Conservation (phyloP, 2,797 vertebrate genomes). For the Peromyscus aztecus region DNA sequence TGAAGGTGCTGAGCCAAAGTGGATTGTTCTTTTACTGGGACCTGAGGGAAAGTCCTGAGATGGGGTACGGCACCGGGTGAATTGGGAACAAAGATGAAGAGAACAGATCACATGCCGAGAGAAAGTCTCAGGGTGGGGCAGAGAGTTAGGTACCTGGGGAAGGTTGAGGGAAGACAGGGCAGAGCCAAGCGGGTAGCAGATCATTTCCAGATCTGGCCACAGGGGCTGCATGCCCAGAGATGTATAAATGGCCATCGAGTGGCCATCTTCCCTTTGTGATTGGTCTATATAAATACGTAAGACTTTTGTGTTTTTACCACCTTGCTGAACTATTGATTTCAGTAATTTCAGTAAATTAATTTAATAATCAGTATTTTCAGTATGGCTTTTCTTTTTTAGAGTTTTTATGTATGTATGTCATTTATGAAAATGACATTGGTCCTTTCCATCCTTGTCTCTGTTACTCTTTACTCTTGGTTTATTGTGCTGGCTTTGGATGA, state of each 20-base stretch:
- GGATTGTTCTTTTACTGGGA: background rate
- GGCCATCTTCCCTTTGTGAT: background rate
- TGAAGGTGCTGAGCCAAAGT: background rate
- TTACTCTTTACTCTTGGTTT: background rate
- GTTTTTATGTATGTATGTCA: background rate
- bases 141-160: background rate
- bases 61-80: too few species aligned
- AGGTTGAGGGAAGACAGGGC: background rate
- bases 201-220: background rate
- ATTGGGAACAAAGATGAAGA: background rate
- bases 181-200: background rate
- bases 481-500: background rate
- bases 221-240: background rate
- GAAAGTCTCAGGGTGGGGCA: background rate
- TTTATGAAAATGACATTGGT: background rate
- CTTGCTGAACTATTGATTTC: slow-evolving; percentile 20
- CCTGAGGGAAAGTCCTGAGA: background rate
- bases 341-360: background rate
- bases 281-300: background rate
- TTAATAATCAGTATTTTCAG: background rate
- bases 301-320: background rate
- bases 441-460: background rate
- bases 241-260: background rate
- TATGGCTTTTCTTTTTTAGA: background rate
- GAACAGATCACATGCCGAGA: background rate